Evolutionary conservation across 2,113 vertebrate species (phyloP).

Genomic region (Dolichotis patagonum): DNA sequence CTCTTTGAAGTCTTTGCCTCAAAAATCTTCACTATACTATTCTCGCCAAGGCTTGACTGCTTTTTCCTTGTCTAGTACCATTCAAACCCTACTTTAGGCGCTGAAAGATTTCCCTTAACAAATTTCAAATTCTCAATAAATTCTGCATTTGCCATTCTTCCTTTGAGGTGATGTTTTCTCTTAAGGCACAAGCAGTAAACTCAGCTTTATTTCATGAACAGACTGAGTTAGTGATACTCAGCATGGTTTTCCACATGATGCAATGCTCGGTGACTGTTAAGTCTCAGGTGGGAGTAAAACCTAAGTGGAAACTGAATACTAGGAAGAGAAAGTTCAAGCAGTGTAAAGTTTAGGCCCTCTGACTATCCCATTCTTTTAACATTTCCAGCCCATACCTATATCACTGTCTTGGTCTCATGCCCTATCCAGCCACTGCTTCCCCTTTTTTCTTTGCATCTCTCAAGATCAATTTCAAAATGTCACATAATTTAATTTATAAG

Average conservation of each 20-base stretch:
- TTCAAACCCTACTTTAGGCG: neutral
- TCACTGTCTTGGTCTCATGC: neutral
- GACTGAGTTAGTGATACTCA: neutral
- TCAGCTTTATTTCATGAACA: neutral
- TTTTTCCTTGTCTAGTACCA: neutral
- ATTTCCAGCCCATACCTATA: neutral
- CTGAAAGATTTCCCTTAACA: neutral
- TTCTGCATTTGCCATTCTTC: neutral
- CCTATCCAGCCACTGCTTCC: neutral
- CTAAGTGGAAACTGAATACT: neutral
- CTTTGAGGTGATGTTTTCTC: neutral
- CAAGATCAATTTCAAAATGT: neutral
- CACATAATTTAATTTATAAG: neutral
- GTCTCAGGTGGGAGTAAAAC: neutral
- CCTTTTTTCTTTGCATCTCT: neutral
- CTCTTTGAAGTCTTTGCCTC: neutral
- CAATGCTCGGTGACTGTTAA: neutral
- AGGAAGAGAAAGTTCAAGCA: neutral
- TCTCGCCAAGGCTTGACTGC: neutral
- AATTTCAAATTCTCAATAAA: constrained; percentile 5
- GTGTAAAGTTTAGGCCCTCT: neutral
- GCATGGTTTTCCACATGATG: neutral
- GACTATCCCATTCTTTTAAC: neutral
- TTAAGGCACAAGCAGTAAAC: neutral
- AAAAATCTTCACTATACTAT: neutral